These are phyloP conservation scores for Adineta ricciae DNA, from an alignment of 2,888 invertebrate genomes.

Conservation along the genomic window DNA sequence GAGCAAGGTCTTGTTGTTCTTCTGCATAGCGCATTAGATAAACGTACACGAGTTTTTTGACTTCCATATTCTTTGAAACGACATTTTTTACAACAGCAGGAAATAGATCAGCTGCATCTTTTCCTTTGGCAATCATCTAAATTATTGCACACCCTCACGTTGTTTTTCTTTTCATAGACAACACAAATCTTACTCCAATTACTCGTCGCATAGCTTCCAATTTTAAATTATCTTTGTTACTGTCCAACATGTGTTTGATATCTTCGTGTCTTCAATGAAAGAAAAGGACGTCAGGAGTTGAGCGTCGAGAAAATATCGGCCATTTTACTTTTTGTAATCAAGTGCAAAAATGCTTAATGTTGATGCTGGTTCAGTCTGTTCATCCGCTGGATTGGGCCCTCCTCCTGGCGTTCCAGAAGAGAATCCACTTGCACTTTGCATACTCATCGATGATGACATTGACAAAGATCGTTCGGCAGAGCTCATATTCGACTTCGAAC, in stretches of 20 bases:
- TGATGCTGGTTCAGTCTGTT: neutral
- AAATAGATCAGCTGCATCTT: slow-evolving; percentile 89
- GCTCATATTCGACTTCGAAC: neutral
- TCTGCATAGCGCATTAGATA: slow-evolving; percentile 96
- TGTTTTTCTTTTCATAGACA: no score
- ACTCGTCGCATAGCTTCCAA: slow-evolving; percentile 98
- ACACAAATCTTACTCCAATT: slow-evolving; percentile 60
- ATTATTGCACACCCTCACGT: neutral
- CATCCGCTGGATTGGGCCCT: neutral
- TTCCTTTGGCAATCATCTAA: slow-evolving; percentile 70
- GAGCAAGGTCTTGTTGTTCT: slow-evolving; percentile 92
- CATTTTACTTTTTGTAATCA: slow-evolving; percentile 30
- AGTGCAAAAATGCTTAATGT: slow-evolving; percentile 31
- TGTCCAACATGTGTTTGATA: slow-evolving; percentile 90
- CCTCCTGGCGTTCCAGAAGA: neutral
- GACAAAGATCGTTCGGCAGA: neutral
- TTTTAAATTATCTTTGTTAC: slow-evolving; percentile 88
- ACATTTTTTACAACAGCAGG: slow-evolving; percentile 99
- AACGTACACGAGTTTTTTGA: slow-evolving; percentile 92
- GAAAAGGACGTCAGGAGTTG: no score
- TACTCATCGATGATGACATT: neutral
- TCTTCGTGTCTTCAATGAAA: slow-evolving; percentile 64
- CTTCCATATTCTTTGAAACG: slow-evolving; percentile 93
- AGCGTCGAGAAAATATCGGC: neutral
- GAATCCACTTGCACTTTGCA: neutral